Base-by-base conservation (phyloP, 37 sponge, comb jelly and placozoan genomes). In the Oscarella lobularis region DNA sequence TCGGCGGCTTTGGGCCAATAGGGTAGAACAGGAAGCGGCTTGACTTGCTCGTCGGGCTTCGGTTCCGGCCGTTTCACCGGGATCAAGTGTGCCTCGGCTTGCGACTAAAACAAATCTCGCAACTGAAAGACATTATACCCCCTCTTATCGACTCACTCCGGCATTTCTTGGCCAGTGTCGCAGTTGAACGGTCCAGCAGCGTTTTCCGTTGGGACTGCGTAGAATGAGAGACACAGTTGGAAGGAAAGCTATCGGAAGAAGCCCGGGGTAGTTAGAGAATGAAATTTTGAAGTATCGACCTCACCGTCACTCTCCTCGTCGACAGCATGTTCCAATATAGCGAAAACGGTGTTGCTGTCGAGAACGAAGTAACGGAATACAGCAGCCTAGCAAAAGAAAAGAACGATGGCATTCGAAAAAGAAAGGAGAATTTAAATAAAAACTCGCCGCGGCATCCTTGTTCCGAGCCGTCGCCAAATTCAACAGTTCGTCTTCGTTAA, bases 131-230 rank as follows among this genome's bases (percentile, higher is more conserved):
- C n/a, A n/a, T n/a, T n/a, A n/a, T n/a, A n/a, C n/a, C n/a, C n/a
- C n/a, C n/a, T n/a, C n/a, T n/a, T n/a, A n/a, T n/a, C n/a, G n/a
- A n/a, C n/a, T n/a, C n/a, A n/a, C 2, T 39, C 29, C 36, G n/a
- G 41, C 4, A 40, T 1, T 38, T 39, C 85, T 35, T 3, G 90
- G 85, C 20, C 73, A 35, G 39, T 90, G 83, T 65, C 84, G 37
- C 38, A 94, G 77, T 69, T 94, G 91, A 79, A 88, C 78, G 37
- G 79, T 83, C 95, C 95, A 94, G n/a, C 83, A 83, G n/a, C 89
- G 86, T 9, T 81, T 66, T 1, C 95, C 92, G 78, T 85, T 76
- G 0, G 83, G 84, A 35, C 84, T 73, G 2, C 95, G 75, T 2
- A 90, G 29, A 35, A 94, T 41, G 31, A 75, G 77, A 2, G 91